Conservation (phyloP, 2,888 invertebrate species). For the Gastracanthus pulcherrimus region DNA sequence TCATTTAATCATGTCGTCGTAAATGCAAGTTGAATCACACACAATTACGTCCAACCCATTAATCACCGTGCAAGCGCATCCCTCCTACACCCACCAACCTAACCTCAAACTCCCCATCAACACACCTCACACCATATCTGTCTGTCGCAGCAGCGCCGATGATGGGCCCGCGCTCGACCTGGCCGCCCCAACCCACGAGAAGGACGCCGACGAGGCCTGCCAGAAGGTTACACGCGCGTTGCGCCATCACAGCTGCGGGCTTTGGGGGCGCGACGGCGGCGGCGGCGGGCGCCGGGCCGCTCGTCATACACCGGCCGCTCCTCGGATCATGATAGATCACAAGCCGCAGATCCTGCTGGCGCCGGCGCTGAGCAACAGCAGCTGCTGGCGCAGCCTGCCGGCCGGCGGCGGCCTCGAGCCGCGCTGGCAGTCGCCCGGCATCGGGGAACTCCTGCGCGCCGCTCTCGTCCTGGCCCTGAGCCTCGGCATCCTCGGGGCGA, state of each 20-base stretch:
- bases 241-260: neutral
- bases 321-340: conserved; percentile 81
- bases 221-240: neutral
- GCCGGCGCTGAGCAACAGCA: conserved; percentile 89
- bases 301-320: too few relatives aligned
- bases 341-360: conserved; percentile 87
- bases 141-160: neutral
- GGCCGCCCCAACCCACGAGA: too few relatives aligned
- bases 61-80: too few relatives aligned
- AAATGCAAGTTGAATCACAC: too few relatives aligned
- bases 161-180: neutral
- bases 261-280: neutral
- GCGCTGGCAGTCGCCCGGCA: conserved; percentile 80
- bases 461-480: conserved; percentile 87
- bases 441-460: conserved; percentile 87
- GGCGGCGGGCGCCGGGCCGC: conserved; percentile 8
- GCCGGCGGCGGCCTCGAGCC: conserved; percentile 80
- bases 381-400: conserved; percentile 82
- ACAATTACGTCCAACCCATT: too few relatives aligned
- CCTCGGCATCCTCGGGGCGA: conserved; percentile 88
- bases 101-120: neutral
- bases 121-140: too few relatives aligned
- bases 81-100: neutral
- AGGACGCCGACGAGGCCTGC: neutral
- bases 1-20: too few relatives aligned